These are phyloP conservation scores for Smittia aterrima DNA, from an alignment of 2,888 invertebrate species.

Conservation along the genomic window DNA sequence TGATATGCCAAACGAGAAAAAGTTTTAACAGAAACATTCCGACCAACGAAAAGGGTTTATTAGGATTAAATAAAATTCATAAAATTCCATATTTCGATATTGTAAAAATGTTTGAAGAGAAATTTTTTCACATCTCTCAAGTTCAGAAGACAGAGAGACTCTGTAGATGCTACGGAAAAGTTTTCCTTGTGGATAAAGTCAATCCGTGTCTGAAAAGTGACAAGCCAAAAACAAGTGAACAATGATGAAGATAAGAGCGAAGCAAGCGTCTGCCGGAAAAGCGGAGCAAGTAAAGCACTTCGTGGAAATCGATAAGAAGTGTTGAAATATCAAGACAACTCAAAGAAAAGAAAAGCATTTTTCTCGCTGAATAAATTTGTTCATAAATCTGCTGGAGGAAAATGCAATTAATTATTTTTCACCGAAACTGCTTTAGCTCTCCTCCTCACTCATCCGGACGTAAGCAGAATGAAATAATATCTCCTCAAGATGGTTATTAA, in stretches of 20 bases:
- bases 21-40: neutral
- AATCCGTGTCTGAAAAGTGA: constrained; percentile 11
- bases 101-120: neutral
- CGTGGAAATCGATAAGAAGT: constrained; percentile 1
- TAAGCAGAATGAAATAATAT: constrained; percentile 19
- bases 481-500: constrained; percentile 30
- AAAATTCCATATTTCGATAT: constrained; percentile 1
- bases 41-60: constrained; percentile 18
- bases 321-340: constrained; percentile 13
- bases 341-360: neutral
- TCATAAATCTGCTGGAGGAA: neutral
- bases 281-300: neutral
- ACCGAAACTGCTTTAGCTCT: neutral
- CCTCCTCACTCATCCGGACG: neutral
- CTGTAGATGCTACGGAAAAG: neutral
- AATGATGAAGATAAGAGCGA: constrained; percentile 2
- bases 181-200: constrained; percentile 1
- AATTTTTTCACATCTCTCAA: neutral
- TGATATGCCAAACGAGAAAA: constrained; percentile 1
- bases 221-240: constrained; percentile 8
- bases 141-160: neutral
- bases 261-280: neutral
- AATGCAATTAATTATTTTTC: constrained; percentile 40
- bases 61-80: constrained; percentile 12
- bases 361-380: neutral